These are phyloP conservation scores for Fratercula arctica DNA, from an alignment of 2,797 vertebrate genomes.

Conservation along the genomic window DNA sequence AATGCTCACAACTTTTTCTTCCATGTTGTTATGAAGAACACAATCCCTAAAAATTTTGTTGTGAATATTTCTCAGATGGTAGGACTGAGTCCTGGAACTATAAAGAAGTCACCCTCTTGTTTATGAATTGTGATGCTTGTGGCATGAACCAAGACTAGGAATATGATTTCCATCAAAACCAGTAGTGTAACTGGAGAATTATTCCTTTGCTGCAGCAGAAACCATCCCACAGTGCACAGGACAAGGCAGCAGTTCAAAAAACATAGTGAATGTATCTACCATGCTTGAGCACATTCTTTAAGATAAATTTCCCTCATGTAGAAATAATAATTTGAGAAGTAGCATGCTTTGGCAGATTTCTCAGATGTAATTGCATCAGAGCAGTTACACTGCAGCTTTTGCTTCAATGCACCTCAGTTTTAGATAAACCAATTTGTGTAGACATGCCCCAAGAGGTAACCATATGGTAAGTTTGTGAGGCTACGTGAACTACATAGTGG, in stretches of 20 bases:
- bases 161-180: neutral
- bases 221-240: neutral
- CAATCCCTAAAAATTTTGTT: neutral
- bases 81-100: neutral
- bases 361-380: constrained; percentile 60
- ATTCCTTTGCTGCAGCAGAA: neutral
- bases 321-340: constrained; percentile 48
- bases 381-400: constrained; percentile 35
- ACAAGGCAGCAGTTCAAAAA: neutral
- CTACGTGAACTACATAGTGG: neutral
- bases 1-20: neutral
- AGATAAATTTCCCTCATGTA: constrained; percentile 32
- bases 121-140: neutral
- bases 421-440: constrained; percentile 35
- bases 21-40: neutral
- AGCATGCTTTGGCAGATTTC: constrained; percentile 39
- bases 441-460: constrained; percentile 52
- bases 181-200: neutral
- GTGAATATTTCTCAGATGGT: neutral
- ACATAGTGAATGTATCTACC: neutral
- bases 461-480: constrained; percentile 50
- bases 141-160: neutral
- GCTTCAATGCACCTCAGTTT: constrained; percentile 45
- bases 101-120: neutral
- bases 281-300: neutral